Percentiles rank a stretch among this genome's conserved stretches.
These are phyloP conservation scores for Pegea sp. DNA, from an alignment of 23 tunicate genomes.

Conservation along the genomic window DNA sequence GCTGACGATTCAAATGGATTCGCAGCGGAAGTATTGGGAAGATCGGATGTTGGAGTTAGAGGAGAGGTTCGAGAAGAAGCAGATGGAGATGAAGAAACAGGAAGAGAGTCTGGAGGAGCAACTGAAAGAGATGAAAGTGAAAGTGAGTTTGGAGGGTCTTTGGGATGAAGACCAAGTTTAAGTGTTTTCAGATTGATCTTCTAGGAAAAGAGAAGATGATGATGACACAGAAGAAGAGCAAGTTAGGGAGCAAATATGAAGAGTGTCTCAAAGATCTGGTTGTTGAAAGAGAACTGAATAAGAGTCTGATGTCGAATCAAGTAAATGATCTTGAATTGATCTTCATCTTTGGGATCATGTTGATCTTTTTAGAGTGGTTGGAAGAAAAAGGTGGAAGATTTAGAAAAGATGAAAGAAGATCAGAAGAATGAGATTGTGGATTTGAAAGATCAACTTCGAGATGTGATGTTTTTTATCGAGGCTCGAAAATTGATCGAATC, in stretches of 20 bases:
- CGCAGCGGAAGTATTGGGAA: conserved; percentile 94
- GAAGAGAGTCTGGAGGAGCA: conserved; percentile 2
- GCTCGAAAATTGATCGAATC: conserved; percentile 45
- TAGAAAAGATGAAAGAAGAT: conserved; percentile 16
- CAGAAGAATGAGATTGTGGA: conserved; percentile 43
- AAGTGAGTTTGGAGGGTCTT: conserved; percentile 1
- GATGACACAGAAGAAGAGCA: conserved; percentile 19
- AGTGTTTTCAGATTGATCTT: neutral
- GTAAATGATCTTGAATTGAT: conserved; percentile 6
- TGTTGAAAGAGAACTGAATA: conserved; percentile 57
- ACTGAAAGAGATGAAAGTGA: conserved; percentile 1
- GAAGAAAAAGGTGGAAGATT: conserved; percentile 20
- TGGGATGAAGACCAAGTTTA: neutral
- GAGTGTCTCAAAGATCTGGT: conserved; percentile 24
- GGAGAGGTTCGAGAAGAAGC: conserved; percentile 9
- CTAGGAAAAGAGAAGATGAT: conserved; percentile 31
- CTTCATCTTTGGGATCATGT: no score
- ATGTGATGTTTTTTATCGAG: conserved; percentile 82
- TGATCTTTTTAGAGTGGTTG: conserved; percentile 32
- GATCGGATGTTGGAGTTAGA: conserved; percentile 25
- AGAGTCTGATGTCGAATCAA: conserved; percentile 44
- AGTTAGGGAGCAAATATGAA: conserved; percentile 8
- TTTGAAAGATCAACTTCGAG: conserved; percentile 59
- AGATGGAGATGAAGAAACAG: conserved; percentile 9
- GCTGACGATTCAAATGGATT: conserved; percentile 74